These are phyloP conservation scores for Paralvinella palmiformis DNA, from an alignment of 1,140 invertebrate species.

Conservation along the genomic window DNA sequence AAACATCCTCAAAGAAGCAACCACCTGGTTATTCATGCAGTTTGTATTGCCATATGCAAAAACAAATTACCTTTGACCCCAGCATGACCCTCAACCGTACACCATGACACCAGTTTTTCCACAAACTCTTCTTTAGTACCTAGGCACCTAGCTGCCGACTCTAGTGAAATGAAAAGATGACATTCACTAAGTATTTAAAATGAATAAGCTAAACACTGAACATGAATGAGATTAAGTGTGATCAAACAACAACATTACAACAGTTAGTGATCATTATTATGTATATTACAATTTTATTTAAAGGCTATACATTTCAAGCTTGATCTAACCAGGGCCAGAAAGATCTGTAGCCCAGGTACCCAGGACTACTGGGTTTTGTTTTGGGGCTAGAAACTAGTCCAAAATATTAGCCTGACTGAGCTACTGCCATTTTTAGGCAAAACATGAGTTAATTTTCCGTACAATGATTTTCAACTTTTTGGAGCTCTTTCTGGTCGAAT, in stretches of 20 bases:
- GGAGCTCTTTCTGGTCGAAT: too few relatives aligned
- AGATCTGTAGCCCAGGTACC: too few relatives aligned
- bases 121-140: constrained; percentile 58
- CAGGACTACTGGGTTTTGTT: too few relatives aligned
- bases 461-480: too few relatives aligned
- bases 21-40: background rate
- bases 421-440: too few relatives aligned
- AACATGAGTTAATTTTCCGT: too few relatives aligned
- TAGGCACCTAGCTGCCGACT: constrained; percentile 58
- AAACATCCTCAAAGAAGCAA: background rate
- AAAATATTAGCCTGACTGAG: too few relatives aligned
- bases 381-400: too few relatives aligned
- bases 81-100: constrained; percentile 68
- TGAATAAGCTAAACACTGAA: background rate
- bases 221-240: background rate
- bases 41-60: background rate
- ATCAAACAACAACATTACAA: background rate
- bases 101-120: constrained; percentile 68
- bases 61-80: constrained; percentile 62
- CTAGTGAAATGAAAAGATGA: constrained; percentile 45
- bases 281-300: background rate
- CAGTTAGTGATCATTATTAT: too few relatives aligned
- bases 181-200: background rate
- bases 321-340: background rate
- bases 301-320: background rate